A percentile compares a stretch with the other conserved stretches of the same genome.
phyloP scores from a whole-genome alignment of 2,797 vertebrate species.

The Ctenopoma multispine region DNA sequence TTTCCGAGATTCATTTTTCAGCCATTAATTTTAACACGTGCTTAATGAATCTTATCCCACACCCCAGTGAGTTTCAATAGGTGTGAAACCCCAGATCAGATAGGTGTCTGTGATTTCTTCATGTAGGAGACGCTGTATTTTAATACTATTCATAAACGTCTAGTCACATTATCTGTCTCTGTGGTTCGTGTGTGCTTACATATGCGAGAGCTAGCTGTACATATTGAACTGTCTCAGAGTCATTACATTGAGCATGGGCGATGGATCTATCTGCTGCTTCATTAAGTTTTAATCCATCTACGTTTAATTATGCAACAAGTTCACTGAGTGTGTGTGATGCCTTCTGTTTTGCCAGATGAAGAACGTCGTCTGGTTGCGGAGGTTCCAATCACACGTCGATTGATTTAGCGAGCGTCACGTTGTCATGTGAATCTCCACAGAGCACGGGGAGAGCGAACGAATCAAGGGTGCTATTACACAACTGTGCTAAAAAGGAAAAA shows the following conservation, averaged over 20 bases:
- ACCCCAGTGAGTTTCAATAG: conserved; percentile 51
- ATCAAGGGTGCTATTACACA: not conserved
- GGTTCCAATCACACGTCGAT: conserved; percentile 28
- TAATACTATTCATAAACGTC: conserved; percentile 54
- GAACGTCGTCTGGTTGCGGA: conserved; percentile 14
- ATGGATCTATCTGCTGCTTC: conserved; percentile 59
- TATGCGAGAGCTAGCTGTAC: too few relatives aligned
- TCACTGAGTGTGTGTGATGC: conserved; percentile 45
- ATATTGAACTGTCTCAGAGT: conserved; percentile 33
- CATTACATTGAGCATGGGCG: conserved; percentile 45
- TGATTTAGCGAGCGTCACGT: conserved; percentile 7
- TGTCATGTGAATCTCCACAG: not conserved
- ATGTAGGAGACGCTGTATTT: conserved; percentile 40
- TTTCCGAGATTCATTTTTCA: conserved; percentile 23
- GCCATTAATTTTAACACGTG: conserved; percentile 46
- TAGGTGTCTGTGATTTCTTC: conserved; percentile 29
- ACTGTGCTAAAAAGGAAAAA: not conserved
- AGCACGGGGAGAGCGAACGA: not conserved
- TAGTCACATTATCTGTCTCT: conserved; percentile 35
- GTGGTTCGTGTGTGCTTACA: conserved; percentile 7
- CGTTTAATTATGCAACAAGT: conserved; percentile 49
- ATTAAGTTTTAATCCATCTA: conserved; percentile 57
- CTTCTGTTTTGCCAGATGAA: conserved; percentile 42
- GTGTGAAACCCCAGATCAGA: conserved; percentile 18
- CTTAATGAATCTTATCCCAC: conserved; percentile 65